A percentile compares a stretch with the other conserved stretches of the same genome.
Evolutionary conservation across 1,140 invertebrate genomes (phyloP).

Genomic region (Drosophila ficusphila): DNA sequence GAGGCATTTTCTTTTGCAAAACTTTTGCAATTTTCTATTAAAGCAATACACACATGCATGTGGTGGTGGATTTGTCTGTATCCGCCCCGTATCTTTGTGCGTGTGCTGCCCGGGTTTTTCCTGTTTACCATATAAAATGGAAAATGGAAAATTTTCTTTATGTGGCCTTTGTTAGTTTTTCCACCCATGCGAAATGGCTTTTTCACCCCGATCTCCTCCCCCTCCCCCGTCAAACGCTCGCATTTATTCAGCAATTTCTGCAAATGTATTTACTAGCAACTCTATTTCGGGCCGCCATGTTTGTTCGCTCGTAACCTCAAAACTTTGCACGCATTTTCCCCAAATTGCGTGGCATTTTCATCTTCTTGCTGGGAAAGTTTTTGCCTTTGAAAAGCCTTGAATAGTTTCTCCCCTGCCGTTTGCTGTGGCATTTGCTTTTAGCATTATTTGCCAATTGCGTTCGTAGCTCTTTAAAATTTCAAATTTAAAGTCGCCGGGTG

Average conservation of each 20-base stretch:
- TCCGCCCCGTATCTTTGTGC: constrained; percentile 36
- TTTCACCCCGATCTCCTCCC: background rate
- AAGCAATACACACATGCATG: constrained; percentile 74
- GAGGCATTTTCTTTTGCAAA: constrained; percentile 80
- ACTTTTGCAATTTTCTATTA: constrained; percentile 83
- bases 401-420: constrained; percentile 57
- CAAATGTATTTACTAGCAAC: constrained; percentile 79
- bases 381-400: constrained; percentile 68
- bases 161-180: constrained; percentile 79
- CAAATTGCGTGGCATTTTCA: constrained; percentile 70
- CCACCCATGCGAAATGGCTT: constrained; percentile 48
- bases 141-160: constrained; percentile 81
- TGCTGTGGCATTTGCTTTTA: constrained; percentile 79
- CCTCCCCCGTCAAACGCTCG: constrained; percentile 12
- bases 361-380: constrained; percentile 60
- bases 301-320: constrained; percentile 73
- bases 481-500: constrained; percentile 37
- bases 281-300: constrained; percentile 59
- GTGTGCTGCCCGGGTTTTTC: constrained; percentile 13
- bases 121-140: constrained; percentile 74
- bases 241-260: constrained; percentile 68
- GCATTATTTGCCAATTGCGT: constrained; percentile 38
- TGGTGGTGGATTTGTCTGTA: constrained; percentile 55
- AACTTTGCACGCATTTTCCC: constrained; percentile 74
- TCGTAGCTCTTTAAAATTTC: constrained; percentile 33